Evolutionary conservation across 2,797 vertebrate species (phyloP), one percentile per base, ranked within the genome.

Genomic region (Rhinogobio ventralis): DNA sequence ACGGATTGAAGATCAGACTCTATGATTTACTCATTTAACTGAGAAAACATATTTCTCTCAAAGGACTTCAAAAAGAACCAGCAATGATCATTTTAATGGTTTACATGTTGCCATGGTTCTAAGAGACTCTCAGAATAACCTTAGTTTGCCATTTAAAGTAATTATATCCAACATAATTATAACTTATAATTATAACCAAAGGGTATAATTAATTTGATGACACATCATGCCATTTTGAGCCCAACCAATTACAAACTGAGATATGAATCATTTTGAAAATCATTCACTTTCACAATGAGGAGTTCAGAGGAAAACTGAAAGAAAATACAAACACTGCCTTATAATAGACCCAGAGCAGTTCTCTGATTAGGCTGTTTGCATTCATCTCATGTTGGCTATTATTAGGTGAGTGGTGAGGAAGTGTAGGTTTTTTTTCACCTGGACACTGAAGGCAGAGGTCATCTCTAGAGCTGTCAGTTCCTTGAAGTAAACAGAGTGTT

Each of bases 231-330:
- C 66, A 79, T 79, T 79, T 51, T 79, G 51, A 57, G 33, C 57
- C 36, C 39, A 57, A 71, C 28, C 74, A 85, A 85, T 85, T 69
- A 85, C 64, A 69, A 71, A 69, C 55, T 57, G 55, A 85, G 66
- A 46, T 67, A 85, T 79, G 30, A 71, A 79, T 69, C 19, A 68
- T 67, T 67, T 11, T 53, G 46, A 84, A 76, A 82, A 82, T 62
- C 71, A 83, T 90, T 90, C 87, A 87, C 91, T 92, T 92, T 93
- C 88, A n/a, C 30, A 49, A 9, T 20, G 17, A 67, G 60, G 62
- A 19, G 33, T 39, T 15, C 13, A 17, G 9, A 8, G 14, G 4
- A 64, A 66, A 55, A 39, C 14, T 25, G n/a, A 55, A 45, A 28
- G 57, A 66, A 14, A 62, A 83, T 23, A 30, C 17, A 67, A 53